phyloP scores from a whole-genome alignment of 1,140 invertebrate species.

The Pogonus chalceus region DNA sequence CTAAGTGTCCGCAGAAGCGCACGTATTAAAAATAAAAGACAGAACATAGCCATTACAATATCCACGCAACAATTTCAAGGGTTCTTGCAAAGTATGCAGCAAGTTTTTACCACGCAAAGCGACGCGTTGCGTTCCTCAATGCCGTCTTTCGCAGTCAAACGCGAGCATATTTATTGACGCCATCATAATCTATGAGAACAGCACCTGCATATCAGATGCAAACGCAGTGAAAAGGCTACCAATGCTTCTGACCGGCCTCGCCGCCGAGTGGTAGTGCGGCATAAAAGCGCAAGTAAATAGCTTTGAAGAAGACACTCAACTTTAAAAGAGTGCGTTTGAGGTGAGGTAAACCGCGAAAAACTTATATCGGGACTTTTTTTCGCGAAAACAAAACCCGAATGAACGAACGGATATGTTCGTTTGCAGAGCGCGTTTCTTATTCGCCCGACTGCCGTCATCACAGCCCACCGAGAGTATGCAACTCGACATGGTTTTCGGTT shows the following conservation, averaged over 20 bases:
- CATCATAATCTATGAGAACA: conserved; percentile 16
- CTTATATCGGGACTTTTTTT: conserved; percentile 17
- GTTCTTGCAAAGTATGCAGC: not conserved
- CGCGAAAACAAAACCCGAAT: conserved; percentile 12
- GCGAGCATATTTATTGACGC: conserved; percentile 20
- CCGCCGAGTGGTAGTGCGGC: conserved; percentile 39
- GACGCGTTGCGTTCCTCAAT: not conserved
- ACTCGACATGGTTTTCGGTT: conserved; percentile 20
- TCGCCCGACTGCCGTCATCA: conserved; percentile 14
- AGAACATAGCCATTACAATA: too few species aligned
- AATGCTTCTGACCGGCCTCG: conserved; percentile 32
- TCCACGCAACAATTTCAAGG: not conserved
- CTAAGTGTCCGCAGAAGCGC: too few species aligned
- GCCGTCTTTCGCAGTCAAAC: conserved; percentile 12
- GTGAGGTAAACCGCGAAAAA: conserved; percentile 16
- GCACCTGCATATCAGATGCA: conserved; percentile 29
- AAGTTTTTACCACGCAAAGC: not conserved
- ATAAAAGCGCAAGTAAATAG: conserved; percentile 21
- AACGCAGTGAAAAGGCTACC: conserved; percentile 34
- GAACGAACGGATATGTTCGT: conserved; percentile 13
- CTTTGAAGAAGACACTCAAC: conserved; percentile 14
- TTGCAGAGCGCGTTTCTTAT: conserved; percentile 11
- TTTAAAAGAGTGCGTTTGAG: conserved; percentile 12
- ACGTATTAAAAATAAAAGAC: too few species aligned
- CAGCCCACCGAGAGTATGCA: conserved; percentile 9